These are phyloP conservation scores for Genyomyrus donnyi DNA, from an alignment of 2,113 vertebrate species.

Conservation along the genomic window DNA sequence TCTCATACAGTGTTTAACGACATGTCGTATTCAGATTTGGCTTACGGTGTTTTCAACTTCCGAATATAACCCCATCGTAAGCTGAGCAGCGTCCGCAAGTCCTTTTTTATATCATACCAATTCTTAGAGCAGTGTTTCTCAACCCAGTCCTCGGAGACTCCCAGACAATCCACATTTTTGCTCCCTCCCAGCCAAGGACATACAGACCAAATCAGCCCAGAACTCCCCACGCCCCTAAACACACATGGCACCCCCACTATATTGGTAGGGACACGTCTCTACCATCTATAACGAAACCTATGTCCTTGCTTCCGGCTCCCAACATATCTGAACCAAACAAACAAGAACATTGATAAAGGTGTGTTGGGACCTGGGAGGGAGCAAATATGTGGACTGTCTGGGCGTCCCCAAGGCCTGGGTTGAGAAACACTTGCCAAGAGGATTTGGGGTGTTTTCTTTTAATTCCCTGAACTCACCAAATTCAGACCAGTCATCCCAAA, in stretches of 20 bases:
- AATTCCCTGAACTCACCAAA: constrained; percentile 35
- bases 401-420: not conserved
- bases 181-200: not conserved
- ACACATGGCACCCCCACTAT: not conserved
- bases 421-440: not conserved
- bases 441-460: not conserved
- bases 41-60: no score
- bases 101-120: not conserved
- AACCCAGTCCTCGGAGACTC: not conserved
- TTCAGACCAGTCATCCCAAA: constrained; percentile 52
- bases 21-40: no score
- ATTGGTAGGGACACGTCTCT: not conserved
- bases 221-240: not conserved
- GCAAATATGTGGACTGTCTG: not conserved
- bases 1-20: no score
- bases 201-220: not conserved
- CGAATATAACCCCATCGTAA: no score
- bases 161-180: not conserved
- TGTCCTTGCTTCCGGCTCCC: not conserved
- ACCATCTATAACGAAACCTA: not conserved
- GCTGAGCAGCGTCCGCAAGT: no score
- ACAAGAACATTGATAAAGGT: not conserved
- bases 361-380: not conserved
- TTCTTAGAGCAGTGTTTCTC: not conserved
- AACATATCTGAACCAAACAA: not conserved